phyloP scores from a whole-genome alignment of 2,888 invertebrate species.

The Criorhina ranunculi region DNA sequence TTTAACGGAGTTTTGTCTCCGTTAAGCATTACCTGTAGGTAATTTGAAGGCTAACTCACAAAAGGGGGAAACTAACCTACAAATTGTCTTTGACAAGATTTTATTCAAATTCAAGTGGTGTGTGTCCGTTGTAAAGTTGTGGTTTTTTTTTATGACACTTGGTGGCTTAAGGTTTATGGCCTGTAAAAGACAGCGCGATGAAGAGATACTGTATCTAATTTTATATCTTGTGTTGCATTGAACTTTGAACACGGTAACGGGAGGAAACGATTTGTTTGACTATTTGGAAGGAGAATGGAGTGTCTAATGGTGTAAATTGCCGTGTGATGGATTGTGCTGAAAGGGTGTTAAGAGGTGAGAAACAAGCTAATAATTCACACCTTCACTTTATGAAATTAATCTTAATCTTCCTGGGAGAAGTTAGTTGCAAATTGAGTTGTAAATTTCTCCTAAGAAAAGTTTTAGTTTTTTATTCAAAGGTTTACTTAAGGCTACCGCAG shows the following conservation, averaged over 20 bases:
- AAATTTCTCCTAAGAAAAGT: too few species aligned
- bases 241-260: constrained; percentile 5
- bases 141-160: constrained; percentile 53
- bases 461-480: too few species aligned
- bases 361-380: neutral
- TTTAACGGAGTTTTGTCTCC: constrained; percentile 52
- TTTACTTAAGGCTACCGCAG: too few species aligned
- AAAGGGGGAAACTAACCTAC: neutral
- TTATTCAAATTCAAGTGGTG: constrained; percentile 48
- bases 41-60: constrained; percentile 2
- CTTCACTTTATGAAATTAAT: too few species aligned
- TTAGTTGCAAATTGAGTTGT: too few species aligned
- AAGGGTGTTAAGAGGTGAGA: neutral
- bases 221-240: constrained; percentile 20
- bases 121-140: constrained; percentile 19
- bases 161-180: constrained; percentile 49
- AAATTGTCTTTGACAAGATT: constrained; percentile 29
- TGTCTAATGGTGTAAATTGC: constrained; percentile 23
- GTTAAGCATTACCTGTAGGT: constrained; percentile 19
- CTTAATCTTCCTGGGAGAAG: too few species aligned
- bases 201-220: constrained; percentile 53
- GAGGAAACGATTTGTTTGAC: constrained; percentile 14
- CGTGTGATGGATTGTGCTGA: neutral
- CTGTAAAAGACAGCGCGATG: constrained; percentile 35
- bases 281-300: constrained; percentile 20